A percentile compares a stretch with the other conserved stretches of the same genome.
Evolutionary conservation across 2,113 vertebrate genomes (phyloP).

Genomic region (Hemichromis elongatus): DNA sequence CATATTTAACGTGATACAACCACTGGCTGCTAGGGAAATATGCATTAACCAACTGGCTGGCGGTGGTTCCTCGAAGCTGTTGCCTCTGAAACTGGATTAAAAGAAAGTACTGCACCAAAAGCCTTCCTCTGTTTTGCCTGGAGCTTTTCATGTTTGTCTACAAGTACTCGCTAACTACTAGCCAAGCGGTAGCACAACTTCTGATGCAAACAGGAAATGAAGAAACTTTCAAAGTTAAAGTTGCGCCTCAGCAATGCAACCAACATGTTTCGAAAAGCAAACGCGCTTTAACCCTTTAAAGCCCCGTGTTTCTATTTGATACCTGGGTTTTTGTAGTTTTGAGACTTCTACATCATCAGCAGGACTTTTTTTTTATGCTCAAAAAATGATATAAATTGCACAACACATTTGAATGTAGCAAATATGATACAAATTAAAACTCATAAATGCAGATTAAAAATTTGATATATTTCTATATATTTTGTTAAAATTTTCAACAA

Average conservation of each 20-base stretch:
- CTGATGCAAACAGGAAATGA: not conserved
- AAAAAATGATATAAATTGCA: not conserved
- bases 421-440: not conserved
- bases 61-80: not conserved
- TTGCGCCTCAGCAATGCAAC: not conserved
- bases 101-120: not conserved
- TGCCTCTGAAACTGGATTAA: not conserved
- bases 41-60: no score
- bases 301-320: not conserved
- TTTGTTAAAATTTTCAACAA: not conserved
- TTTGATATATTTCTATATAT: not conserved
- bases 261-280: not conserved
- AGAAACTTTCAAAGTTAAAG: not conserved
- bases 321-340: not conserved
- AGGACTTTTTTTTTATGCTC: not conserved
- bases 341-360: not conserved
- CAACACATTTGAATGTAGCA: not conserved
- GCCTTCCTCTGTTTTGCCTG: not conserved
- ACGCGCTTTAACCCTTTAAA: not conserved
- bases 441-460: not conserved
- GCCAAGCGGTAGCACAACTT: not conserved
- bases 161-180: not conserved
- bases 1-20: not conserved
- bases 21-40: not conserved
- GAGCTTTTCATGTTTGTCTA: not conserved